These are phyloP conservation scores for Ormyrus pomaceus DNA, from an alignment of 2,888 invertebrate genomes.

Conservation along the genomic window DNA sequence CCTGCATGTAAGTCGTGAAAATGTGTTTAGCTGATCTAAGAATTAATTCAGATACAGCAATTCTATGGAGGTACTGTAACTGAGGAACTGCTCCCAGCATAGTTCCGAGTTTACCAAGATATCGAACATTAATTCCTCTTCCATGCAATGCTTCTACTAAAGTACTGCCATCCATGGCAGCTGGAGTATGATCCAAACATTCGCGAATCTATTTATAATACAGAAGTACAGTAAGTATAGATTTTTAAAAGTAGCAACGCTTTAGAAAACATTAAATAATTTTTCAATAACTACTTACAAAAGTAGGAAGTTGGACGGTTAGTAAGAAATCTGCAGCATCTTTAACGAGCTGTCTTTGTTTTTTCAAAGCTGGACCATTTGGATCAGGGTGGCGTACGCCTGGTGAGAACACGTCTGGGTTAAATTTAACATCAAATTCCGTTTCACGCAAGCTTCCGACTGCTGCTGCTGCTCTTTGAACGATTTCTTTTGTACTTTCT, in stretches of 20 bases:
- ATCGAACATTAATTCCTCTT: constrained; percentile 97
- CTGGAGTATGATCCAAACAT: constrained; percentile 92
- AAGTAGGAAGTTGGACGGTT: constrained; percentile 94
- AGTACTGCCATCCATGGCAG: constrained; percentile 96
- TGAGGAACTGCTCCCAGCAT: constrained; percentile 87
- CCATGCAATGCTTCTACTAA: constrained; percentile 95
- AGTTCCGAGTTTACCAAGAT: constrained; percentile 93
- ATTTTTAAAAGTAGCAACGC: background rate
- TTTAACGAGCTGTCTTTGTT: constrained; percentile 92
- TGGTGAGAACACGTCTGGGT: constrained; percentile 98
- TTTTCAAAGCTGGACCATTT: constrained; percentile 83
- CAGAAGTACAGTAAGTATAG: background rate
- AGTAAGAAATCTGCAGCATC: constrained; percentile 97
- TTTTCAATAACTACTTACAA: constrained; percentile 80
- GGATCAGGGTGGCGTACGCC: constrained; percentile 91
- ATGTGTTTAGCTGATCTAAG: constrained; percentile 95
- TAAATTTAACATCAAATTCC: constrained; percentile 98
- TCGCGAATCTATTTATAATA: constrained; percentile 84
- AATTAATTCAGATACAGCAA: constrained; percentile 93
- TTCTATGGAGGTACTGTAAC: constrained; percentile 91
- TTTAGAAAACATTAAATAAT: background rate
- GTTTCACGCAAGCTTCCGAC: constrained; percentile 96
- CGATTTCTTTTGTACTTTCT: constrained; percentile 91
- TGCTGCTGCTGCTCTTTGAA: constrained; percentile 91
- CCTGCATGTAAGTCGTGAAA: constrained; percentile 93